Base-by-base conservation (phyloP, 2,797 vertebrate species). In the Semaprochilodus insignis region DNA sequence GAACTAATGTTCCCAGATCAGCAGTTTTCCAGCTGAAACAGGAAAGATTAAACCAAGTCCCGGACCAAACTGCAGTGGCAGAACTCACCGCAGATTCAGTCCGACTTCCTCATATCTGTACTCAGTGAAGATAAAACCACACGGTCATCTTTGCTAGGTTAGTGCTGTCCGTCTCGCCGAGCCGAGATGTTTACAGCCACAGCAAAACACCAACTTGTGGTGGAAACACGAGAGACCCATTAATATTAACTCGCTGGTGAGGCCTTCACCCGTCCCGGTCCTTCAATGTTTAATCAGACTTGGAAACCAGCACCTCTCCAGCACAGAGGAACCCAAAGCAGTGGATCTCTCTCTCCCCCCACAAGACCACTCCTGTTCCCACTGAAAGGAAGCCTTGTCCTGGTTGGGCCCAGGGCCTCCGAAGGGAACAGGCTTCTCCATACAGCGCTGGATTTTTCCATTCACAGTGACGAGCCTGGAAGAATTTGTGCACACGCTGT, bases 341-440 rank as follows among this genome's bases (percentile, higher is more conserved):
- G 89, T 92, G 92, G 91, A 93, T 92, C 92, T 88, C 15, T 74
- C 91, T 89, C 91, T 73, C 72, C 91, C 89, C 90, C 93, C 91
- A 95, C 93, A 95, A 94, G 91, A 93, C 90, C 91, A 91, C 89
- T 93, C 92, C 94, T 95, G 93, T 95, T 94, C 92, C 90, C 90
- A 89, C 92, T 95, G 93, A 96, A 95, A 93, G 94, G 92, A 92
- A 87, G 94, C 93, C 94, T 95, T 95, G 94, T 95, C 91, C 88
- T 77, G 88, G 89, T 90, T 90, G 90, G 91, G 92, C 92, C 88
- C 92, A 90, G 92, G 91, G 91, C 60, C 74, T 74, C 59, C 66
- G 55, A 23, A 48, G 69, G 67, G 92, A 94, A 94, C 93, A 93
- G 91, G 90, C 90, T 91, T 92, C 92, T 93, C 92, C 91, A 92